A percentile compares a stretch with the other conserved stretches of the same genome.
phyloP scores from a whole-genome alignment of 2,888 invertebrate genomes.

The Pedicia rivosa region DNA sequence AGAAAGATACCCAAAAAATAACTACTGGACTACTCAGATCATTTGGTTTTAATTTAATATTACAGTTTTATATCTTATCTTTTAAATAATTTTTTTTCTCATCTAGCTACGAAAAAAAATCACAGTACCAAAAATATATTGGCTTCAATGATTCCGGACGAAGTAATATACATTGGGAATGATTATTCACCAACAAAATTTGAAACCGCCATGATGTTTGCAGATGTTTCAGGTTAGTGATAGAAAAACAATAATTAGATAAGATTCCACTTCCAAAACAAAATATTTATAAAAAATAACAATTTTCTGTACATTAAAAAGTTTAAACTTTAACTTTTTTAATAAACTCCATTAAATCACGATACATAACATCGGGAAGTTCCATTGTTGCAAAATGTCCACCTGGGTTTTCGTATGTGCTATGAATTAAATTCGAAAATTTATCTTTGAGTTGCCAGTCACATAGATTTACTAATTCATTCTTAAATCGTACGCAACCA shows the following conservation, averaged over 20 bases:
- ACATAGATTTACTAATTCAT: slow-evolving; percentile 46
- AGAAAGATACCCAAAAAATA: too few species aligned
- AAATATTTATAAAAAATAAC: neutral
- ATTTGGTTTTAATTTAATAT: too few species aligned
- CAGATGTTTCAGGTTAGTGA: slow-evolving; percentile 3
- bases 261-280: neutral
- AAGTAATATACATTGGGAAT: neutral
- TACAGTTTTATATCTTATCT: too few species aligned
- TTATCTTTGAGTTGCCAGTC: slow-evolving; percentile 41
- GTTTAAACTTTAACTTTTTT: slow-evolving; percentile 20
- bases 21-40: too few species aligned
- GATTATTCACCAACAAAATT: slow-evolving; percentile 1
- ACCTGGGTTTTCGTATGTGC: slow-evolving; percentile 46
- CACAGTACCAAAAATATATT: too few species aligned
- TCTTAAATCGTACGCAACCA: slow-evolving; percentile 55
- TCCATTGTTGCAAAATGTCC: slow-evolving; percentile 84
- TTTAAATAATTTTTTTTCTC: too few species aligned
- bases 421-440: slow-evolving; percentile 50
- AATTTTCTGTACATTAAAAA: neutral
- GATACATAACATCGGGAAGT: slow-evolving; percentile 49
- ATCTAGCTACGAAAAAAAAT: too few species aligned
- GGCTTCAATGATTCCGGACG: slow-evolving; percentile 4
- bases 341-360: slow-evolving; percentile 50
- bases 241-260: neutral
- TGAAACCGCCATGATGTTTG: slow-evolving; percentile 1